Base-by-base conservation (phyloP, 2,888 invertebrate genomes). In the Drosophila nr. perissopoda region DNA sequence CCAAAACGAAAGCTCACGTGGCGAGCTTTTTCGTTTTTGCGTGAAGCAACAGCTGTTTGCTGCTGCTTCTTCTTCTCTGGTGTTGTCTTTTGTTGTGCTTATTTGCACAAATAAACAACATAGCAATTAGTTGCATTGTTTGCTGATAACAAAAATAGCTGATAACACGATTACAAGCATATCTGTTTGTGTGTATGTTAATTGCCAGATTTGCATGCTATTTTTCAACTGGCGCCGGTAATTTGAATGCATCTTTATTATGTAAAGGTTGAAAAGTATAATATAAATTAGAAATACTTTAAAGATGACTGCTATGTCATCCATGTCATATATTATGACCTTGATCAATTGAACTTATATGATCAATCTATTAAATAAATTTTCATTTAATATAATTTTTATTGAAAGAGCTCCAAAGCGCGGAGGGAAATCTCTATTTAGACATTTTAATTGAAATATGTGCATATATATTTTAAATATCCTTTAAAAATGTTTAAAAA, bases 91-190 rank as follows among this genome's bases (percentile, higher is more conserved):
- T 65, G 70, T 70, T 70, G 61, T 59, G 76, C 65, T 78, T 76
- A 64, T 84, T 87, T 77, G 82, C 77, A 79, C 60, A 73, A 77
- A 80, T 86, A 84, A 88, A 89, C 85, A 89, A 80, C 77, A 73
- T 76, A 69, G 49, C 59, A 69, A 65, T 59, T 51, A 66, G 64
- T 56, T 70, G 70, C 86, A 86, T 69, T 70, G 60, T 63, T 48
- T 62, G 53, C 62, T 72, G 81, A 78, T 78, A 69, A 80, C 63
- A 56, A 38, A 36, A 60, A 52, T 51, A 48, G 36, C 36, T 64
- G 68, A 72, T 70, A 63, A 62, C 49, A 36, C 18, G 42, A 57
- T 68, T 49, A 61, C 40, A 51, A 51, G 48, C 21, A 49, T 61
- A 6, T 40, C 5, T 61, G 59, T 53, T 61, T 40, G 33, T 42